Percentiles rank a stretch among this genome's conserved stretches.
These are phyloP conservation scores for Miniopterus natalensis DNA, from an alignment of 2,113 vertebrate genomes.

Conservation along the genomic window DNA sequence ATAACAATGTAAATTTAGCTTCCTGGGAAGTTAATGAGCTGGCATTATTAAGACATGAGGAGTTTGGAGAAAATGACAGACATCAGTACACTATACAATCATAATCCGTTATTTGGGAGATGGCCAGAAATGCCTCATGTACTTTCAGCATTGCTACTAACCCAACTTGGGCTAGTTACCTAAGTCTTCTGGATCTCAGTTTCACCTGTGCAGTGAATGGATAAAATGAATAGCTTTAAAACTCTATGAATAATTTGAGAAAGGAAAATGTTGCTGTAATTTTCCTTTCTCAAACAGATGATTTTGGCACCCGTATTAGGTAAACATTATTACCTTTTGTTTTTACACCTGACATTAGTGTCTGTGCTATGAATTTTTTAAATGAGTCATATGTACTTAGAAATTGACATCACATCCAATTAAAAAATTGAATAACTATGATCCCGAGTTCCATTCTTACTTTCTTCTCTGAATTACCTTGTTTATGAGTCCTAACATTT, in stretches of 20 bases:
- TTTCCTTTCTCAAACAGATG: constrained; percentile 33
- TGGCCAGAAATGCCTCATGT: not conserved
- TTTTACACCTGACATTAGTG: constrained; percentile 4
- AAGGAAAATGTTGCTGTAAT: not conserved
- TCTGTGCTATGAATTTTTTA: not conserved
- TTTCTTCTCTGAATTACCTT: constrained; percentile 11
- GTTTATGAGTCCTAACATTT: not conserved
- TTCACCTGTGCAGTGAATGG: constrained; percentile 36
- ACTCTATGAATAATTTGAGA: constrained; percentile 22
- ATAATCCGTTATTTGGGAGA: constrained; percentile 6
- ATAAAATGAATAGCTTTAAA: constrained; percentile 26
- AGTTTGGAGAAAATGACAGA: not conserved
- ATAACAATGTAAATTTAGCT: constrained; percentile 29
- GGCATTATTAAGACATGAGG: constrained; percentile 29
- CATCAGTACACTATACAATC: not conserved
- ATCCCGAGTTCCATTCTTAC: not conserved
- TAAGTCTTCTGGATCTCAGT: not conserved
- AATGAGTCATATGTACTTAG: not conserved
- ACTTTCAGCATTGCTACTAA: not conserved
- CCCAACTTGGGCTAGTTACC: not conserved
- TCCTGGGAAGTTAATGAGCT: constrained; percentile 51
- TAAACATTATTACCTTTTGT: constrained; percentile 23
- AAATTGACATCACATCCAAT: not conserved
- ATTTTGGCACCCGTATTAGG: not conserved
- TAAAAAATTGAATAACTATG: not conserved